Evolutionary conservation across 2,888 invertebrate species (phyloP), one percentile per base, ranked within the genome.

Genomic region (Clivina fossor): DNA sequence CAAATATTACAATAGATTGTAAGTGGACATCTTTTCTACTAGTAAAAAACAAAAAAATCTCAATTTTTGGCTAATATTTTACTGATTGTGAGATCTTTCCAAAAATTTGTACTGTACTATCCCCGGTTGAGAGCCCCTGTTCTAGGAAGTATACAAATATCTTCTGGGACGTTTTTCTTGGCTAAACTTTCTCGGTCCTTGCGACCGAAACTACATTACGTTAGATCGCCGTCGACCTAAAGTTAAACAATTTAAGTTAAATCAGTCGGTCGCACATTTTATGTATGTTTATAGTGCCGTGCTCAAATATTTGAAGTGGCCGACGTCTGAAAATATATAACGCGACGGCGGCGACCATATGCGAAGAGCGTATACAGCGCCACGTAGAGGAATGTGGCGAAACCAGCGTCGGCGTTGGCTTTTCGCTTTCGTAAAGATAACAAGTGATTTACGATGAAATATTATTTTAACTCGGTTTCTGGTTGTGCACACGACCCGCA

Each of bases 371-470:
- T 4, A 35, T 3, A 4, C n/a, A 35, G 18, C 38, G 18, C 18
- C 18, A n/a, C 24, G n/a, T 20, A 9, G 18, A 18, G 18, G 5
- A 19, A 20, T 19, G 11, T 19, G 41, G 20, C 16, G 28, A n/a
- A 9, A 30, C 9, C 33, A 19, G 20, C n/a, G 33, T 13, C 13
- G 16, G 33, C 33, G 11, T n/a, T 32, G 33, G 9, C 43, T 16
- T 22, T 13, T 30, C 20, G 41, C 40, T 51, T 43, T 24, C 41
- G 51, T 40, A 51, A 51, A 51, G 51, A 51, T 51, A 51, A 51
- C 41, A 32, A 8, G 22, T 51, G 43, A 51, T 41, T 41, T 51
- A 51, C 40, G 43, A 8, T 43, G 51, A 51, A 43, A 51, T 51
- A 51, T 51, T 51, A 51, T 51, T 51, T 43, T 51, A 30, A 28